Percentiles rank a stretch among this genome's conserved stretches.
Conservation (phyloP, 2,113 vertebrate genomes). For the Felis chaus region DNA sequence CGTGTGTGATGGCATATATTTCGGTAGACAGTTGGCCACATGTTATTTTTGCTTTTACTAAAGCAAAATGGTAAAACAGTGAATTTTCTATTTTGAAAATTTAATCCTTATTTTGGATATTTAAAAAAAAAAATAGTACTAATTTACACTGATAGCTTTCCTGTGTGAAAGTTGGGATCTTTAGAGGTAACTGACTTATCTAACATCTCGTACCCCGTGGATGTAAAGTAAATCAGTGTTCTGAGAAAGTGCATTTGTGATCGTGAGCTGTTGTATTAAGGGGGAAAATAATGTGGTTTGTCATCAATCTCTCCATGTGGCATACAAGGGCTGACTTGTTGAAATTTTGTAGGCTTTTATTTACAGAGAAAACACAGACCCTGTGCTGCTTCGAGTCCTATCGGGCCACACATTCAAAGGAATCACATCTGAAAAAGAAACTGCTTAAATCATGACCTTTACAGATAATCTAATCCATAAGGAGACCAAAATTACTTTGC, state of each 20-base stretch:
- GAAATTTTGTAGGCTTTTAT: conserved; percentile 86
- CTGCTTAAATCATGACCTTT: conserved; percentile 78
- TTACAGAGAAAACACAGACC: conserved; percentile 90
- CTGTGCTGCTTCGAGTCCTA: conserved; percentile 80
- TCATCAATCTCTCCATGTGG: conserved; percentile 86
- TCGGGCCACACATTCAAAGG: conserved; percentile 77
- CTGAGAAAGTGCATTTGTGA: conserved; percentile 81
- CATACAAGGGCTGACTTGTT: conserved; percentile 88
- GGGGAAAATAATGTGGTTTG: conserved; percentile 87
- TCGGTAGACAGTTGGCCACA: neutral
- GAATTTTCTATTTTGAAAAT: neutral
- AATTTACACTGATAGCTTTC: conserved; percentile 55
- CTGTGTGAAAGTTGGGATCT: conserved; percentile 36
- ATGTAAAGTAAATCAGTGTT: conserved; percentile 78
- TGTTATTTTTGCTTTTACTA: neutral
- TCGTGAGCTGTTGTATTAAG: conserved; percentile 82
- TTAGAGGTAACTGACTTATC: conserved; percentile 22
- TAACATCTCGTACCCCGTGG: conserved; percentile 49
- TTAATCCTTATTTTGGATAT: neutral
- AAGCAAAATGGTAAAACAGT: neutral
- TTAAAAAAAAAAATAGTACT: neutral
- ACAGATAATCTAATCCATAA: conserved; percentile 80
- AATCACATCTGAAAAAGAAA: conserved; percentile 69
- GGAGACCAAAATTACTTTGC: conserved; percentile 77
- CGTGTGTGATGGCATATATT: too few relatives aligned